phyloP scores from a whole-genome alignment of 2,113 vertebrate genomes.

The Saiga tatarica region DNA sequence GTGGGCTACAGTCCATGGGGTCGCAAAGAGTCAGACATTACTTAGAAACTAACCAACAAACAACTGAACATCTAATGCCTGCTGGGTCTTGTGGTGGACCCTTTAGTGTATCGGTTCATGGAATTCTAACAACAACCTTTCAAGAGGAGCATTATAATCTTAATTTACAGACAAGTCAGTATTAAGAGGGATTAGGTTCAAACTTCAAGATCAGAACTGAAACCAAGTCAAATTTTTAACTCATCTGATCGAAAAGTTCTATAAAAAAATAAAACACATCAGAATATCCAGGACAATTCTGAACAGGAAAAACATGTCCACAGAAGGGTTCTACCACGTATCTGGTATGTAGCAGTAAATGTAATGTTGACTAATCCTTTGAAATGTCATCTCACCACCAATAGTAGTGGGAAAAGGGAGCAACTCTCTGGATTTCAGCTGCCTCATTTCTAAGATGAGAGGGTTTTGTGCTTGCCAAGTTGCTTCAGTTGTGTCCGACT shows the following conservation, averaged over 20 bases:
- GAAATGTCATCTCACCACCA: neutral
- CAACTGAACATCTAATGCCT: neutral
- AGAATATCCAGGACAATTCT: neutral
- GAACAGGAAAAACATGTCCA: neutral
- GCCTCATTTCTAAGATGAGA: neutral
- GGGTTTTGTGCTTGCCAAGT: neutral
- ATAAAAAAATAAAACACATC: neutral
- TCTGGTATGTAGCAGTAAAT: neutral
- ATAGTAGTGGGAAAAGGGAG: neutral
- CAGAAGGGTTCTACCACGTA: neutral
- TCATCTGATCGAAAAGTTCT: neutral
- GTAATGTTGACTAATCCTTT: neutral
- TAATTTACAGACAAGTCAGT: neutral
- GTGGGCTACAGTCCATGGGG: neutral
- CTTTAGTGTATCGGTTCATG: neutral
- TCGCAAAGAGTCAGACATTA: neutral
- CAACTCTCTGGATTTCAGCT: neutral
- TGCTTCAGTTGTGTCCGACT: neutral
- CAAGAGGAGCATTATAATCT: neutral
- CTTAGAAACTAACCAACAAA: neutral
- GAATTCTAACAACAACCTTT: neutral
- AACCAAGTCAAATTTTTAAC: neutral
- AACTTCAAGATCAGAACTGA: neutral
- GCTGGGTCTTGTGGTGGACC: neutral
- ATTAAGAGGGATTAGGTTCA: neutral